Conservation (phyloP, 2,797 vertebrate genomes). For the Enteromius unitaeniatus region DNA sequence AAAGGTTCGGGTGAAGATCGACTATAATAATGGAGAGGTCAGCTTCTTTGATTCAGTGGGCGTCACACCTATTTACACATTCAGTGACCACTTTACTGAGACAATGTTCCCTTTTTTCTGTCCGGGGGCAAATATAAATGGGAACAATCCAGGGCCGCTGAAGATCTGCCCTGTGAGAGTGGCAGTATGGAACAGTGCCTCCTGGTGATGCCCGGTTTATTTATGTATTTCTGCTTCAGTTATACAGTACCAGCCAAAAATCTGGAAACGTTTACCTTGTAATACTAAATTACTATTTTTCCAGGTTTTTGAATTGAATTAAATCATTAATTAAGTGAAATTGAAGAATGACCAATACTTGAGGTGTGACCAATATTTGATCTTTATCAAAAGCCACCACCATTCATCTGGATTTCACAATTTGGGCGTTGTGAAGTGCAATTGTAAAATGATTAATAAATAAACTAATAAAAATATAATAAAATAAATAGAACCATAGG, state of each 20-base stretch:
- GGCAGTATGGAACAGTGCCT: slow-evolving; percentile 80
- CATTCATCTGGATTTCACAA: neutral
- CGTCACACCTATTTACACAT: slow-evolving; percentile 78
- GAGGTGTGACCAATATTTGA: neutral
- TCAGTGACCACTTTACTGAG: slow-evolving; percentile 75
- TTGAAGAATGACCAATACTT: neutral
- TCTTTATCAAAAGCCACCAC: neutral
- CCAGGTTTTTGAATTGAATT: neutral
- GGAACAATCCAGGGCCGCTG: slow-evolving; percentile 78
- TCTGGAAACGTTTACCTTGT: neutral
- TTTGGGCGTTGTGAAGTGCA: neutral
- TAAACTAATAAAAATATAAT: too few species aligned
- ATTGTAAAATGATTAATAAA: too few species aligned
- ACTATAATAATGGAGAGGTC: slow-evolving; percentile 77
- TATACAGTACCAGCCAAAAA: neutral
- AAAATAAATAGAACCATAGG: neutral
- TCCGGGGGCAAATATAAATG: slow-evolving; percentile 81
- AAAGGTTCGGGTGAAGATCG: slow-evolving; percentile 78
- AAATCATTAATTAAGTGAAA: neutral
- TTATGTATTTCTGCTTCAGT: neutral
- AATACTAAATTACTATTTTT: neutral
- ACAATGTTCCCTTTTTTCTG: slow-evolving; percentile 83
- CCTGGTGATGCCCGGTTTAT: slow-evolving; percentile 72
- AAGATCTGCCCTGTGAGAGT: slow-evolving; percentile 79
- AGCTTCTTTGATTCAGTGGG: slow-evolving; percentile 75